Evolutionary conservation across 2,888 invertebrate genomes (phyloP), one percentile per base, ranked within the genome.

Genomic region (Brenthis hecate): DNA sequence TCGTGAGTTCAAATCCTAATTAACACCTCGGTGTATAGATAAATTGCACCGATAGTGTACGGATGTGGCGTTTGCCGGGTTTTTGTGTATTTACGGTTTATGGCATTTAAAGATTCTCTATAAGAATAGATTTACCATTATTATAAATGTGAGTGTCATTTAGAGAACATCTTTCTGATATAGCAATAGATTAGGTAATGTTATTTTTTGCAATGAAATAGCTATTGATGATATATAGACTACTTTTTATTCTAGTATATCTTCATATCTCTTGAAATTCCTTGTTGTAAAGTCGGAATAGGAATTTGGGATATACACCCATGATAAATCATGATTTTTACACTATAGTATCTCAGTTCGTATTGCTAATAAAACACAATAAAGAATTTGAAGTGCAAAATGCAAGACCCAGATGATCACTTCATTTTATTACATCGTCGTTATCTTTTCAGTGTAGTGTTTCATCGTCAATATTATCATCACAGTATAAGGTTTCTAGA

Each of bases 1-100:
- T 92, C 92, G 92, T 92, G 92, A 91, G 91, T 86, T 85, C 86
- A 82, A 85, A 85, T 82, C 85, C 89, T 92, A 92, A 92, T 92
- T 92, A 92, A 92, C 92, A 92, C 92, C 88, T 90, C 81, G 77
- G 81, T 82, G 81, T 82, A 80, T 79, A 87, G 92, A 92, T 92
- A 92, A 92, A 92, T 91, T 91, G 92, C 81, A 78, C 57, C 72
- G 92, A 92, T 92, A 87, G 80, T 80, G 83, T 79, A 80, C 75
- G 73, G 78, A 82, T 80, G 82, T 79, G 82, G 82, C 80, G 77
- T 84, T 83, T 79, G 80, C 79, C 76, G 80, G 82, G 79, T 79
- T 80, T 78, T 78, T 79, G 80, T 68, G 73, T 77, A 84, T 81
- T 77, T 74, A 72, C 70, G 73, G 71, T 73, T 61, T 69, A 65